phyloP scores from a whole-genome alignment of 2,797 vertebrate genomes.

The Pangasius sanitwongsei region DNA sequence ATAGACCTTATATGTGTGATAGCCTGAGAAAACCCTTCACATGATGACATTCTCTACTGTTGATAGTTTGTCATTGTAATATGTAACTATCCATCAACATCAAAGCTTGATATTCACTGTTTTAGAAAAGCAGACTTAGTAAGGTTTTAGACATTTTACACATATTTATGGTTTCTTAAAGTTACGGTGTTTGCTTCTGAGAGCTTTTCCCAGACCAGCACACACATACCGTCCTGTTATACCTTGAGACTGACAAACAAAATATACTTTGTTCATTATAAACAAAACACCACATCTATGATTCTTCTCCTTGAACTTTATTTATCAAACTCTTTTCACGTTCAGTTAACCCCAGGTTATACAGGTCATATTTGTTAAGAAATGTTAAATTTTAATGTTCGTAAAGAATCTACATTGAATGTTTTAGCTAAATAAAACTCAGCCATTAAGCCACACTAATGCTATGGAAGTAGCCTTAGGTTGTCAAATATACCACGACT shows the following conservation, averaged over 20 bases:
- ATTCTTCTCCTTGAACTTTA: constrained; percentile 64
- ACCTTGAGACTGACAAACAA: neutral
- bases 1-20: neutral
- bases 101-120: neutral
- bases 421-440: constrained; percentile 48
- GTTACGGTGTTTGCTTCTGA: neutral
- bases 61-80: neutral
- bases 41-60: neutral
- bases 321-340: constrained; percentile 61
- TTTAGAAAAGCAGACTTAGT: neutral
- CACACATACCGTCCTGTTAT: neutral
- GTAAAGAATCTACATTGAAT: constrained; percentile 14
- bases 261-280: neutral
- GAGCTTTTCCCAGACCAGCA: neutral
- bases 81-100: no score
- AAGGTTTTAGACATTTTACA: neutral
- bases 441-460: constrained; percentile 30
- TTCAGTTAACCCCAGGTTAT: constrained; percentile 48
- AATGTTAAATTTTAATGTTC: neutral
- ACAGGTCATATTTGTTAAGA: constrained; percentile 43
- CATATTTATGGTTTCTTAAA: neutral
- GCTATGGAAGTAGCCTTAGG: constrained; percentile 46
- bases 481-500: constrained; percentile 39
- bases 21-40: neutral
- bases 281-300: neutral